These are phyloP conservation scores for Eufriesea mexicana DNA, from an alignment of 1,140 invertebrate genomes.

Conservation along the genomic window DNA sequence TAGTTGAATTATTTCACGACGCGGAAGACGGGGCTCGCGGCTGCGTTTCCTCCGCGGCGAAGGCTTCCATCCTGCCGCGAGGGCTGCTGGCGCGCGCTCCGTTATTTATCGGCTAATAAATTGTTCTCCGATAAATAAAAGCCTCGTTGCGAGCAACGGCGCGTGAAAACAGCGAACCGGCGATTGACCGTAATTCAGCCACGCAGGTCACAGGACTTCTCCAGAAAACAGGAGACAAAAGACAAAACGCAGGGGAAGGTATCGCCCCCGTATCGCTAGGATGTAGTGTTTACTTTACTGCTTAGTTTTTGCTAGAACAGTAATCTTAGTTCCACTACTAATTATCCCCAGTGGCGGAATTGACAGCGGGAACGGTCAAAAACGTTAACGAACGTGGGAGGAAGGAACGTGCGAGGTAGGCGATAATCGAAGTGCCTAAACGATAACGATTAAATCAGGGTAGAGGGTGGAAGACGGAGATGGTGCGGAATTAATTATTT, in stretches of 20 bases:
- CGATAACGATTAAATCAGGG: conserved; percentile 38
- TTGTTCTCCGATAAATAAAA: conserved; percentile 62
- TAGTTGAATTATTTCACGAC: not conserved
- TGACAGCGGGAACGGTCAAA: no score
- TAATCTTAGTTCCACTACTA: no score
- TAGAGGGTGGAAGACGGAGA: not conserved
- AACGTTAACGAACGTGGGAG: not conserved
- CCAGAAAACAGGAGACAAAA: no score
- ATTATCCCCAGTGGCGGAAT: no score
- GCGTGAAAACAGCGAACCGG: conserved; percentile 49
- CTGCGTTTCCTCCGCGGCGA: conserved; percentile 1
- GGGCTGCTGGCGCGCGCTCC: not conserved
- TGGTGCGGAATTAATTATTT: conserved; percentile 57
- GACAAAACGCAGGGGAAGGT: no score
- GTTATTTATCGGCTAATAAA: conserved; percentile 63
- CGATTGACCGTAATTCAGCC: conserved; percentile 59
- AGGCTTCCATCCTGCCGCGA: conserved; percentile 36
- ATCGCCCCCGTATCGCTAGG: no score
- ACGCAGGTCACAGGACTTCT: no score
- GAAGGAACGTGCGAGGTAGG: not conserved
- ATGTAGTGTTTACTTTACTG: no score
- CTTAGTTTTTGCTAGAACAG: no score
- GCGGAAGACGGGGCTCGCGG: not conserved
- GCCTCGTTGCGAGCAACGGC: conserved; percentile 51
- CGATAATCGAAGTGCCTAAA: not conserved